phyloP scores from a whole-genome alignment of 1,140 invertebrate species.

The Elymnias hypermnestra region DNA sequence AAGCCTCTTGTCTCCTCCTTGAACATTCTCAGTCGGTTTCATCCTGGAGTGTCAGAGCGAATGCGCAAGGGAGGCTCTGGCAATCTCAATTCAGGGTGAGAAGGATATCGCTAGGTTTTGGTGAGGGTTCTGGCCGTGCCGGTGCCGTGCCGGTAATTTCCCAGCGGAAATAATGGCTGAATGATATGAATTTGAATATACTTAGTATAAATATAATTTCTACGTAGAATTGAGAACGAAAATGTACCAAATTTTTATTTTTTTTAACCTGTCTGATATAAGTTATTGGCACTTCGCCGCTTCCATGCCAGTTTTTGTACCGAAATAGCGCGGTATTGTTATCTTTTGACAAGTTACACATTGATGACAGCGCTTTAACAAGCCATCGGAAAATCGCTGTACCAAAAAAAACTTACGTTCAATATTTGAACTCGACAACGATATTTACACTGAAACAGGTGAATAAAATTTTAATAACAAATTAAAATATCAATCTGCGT shows the following conservation, averaged over 20 bases:
- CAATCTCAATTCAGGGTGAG: no score
- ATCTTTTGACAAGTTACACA: neutral
- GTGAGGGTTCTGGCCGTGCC: no score
- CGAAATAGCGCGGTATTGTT: neutral
- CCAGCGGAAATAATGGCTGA: no score
- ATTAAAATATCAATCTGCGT: no score
- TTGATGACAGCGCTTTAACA: constrained; percentile 4
- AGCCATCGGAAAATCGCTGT: neutral
- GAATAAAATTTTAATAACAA: no score
- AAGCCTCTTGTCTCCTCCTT: no score
- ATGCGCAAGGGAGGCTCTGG: no score
- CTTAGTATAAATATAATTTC: neutral
- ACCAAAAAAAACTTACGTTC: neutral
- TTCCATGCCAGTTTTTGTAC: neutral
- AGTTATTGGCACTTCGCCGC: constrained; percentile 1
- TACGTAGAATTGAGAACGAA: neutral
- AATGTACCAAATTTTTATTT: neutral
- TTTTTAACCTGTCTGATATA: neutral
- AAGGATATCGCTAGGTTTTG: no score
- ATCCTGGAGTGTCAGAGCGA: no score
- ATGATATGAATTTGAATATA: neutral
- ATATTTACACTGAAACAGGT: no score
- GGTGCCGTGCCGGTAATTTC: no score
- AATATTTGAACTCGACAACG: neutral
- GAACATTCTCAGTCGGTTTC: no score